Percentiles rank a stretch among this genome's conserved stretches.
Conservation (phyloP, 2,888 invertebrate genomes). For the Caenorhabditis macrosperma region DNA sequence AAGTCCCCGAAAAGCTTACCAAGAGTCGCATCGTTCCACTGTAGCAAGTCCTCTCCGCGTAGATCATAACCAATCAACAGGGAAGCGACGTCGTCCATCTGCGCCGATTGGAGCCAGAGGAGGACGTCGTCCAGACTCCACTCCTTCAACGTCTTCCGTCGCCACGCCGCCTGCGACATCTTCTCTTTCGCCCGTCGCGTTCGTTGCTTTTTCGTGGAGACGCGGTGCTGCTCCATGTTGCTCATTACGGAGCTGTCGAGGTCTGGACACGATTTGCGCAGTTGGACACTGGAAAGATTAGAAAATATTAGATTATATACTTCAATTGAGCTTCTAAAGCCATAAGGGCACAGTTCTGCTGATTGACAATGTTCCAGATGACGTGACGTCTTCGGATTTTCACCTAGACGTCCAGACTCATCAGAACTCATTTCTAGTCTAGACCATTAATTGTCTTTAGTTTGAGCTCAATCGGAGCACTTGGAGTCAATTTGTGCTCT, state of each 20-base stretch:
- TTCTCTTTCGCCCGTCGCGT: slow-evolving; percentile 66
- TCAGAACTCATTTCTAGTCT: too few species aligned
- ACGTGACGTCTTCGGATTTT: too few species aligned
- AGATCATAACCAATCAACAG: slow-evolving; percentile 72
- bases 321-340: too few species aligned
- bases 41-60: slow-evolving; percentile 65
- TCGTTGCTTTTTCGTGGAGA: slow-evolving; percentile 43
- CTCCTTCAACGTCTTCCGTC: slow-evolving; percentile 57
- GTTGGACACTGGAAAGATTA: slow-evolving; percentile 59
- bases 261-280: slow-evolving; percentile 69
- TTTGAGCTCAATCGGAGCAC: too few species aligned
- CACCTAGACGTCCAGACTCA: too few species aligned
- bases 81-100: slow-evolving; percentile 70
- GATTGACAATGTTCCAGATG: too few species aligned
- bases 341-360: too few species aligned
- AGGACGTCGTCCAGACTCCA: slow-evolving; percentile 73
- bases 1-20: slow-evolving; percentile 19
- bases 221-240: slow-evolving; percentile 56
- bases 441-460: too few species aligned
- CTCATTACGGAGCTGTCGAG: slow-evolving; percentile 51
- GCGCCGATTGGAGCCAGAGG: slow-evolving; percentile 69
- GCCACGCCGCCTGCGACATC: slow-evolving; percentile 61
- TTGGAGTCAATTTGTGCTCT: too few species aligned
- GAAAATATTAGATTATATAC: too few species aligned
- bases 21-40: slow-evolving; percentile 67